Base-by-base conservation (phyloP, 2,113 vertebrate species). In the Thymallus thymallus region DNA sequence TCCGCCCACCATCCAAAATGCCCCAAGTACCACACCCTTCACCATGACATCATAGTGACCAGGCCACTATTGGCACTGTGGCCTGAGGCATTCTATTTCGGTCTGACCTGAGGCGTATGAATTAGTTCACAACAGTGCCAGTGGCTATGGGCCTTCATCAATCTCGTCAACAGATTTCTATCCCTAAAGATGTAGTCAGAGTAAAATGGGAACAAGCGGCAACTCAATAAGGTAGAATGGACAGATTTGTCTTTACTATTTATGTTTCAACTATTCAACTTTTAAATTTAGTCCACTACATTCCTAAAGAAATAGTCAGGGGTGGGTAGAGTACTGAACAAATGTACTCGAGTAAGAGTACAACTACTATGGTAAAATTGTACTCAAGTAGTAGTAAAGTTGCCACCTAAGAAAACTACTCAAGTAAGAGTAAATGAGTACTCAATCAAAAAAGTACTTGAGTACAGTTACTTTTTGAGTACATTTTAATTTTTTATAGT, bases 41-140 rank as follows among this genome's bases (percentile, higher is more conserved):
- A 12, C 9, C 69, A 82, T 91, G 86, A 91, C 88, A 86, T 89
- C 85, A 90, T 75, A 5, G 2, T 55, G 18, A 22, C 56, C 71
- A 23, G 22, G n/a, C 32, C 29, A 55, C 6, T 46, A n/a, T 56
- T 72, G 69, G 26, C 4, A 5, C 26, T 9, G 41, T 45, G 1
- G 72, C 75, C 68, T 67, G 68, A 76, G 81, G 80, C 73, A 75
- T 78, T 82, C 83, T 86, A 83, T 89, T 88, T 88, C 76, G 32
- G 79, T 83, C 75, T 23, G 74, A 80, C 82, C 73, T 73, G 71
- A 69, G 81, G 71, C 32, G 45, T 73, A 80, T 73, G 82, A 80
- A 84, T 26, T 22, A 65, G 68, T 55, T 78, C 58, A 58, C 26
- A 77, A 77, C 85, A 83, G 72, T 73, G 80, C 75, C 65, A 80